These are phyloP conservation scores for Hypothenemus hampei DNA, from an alignment of 1,140 invertebrate species.

Conservation along the genomic window DNA sequence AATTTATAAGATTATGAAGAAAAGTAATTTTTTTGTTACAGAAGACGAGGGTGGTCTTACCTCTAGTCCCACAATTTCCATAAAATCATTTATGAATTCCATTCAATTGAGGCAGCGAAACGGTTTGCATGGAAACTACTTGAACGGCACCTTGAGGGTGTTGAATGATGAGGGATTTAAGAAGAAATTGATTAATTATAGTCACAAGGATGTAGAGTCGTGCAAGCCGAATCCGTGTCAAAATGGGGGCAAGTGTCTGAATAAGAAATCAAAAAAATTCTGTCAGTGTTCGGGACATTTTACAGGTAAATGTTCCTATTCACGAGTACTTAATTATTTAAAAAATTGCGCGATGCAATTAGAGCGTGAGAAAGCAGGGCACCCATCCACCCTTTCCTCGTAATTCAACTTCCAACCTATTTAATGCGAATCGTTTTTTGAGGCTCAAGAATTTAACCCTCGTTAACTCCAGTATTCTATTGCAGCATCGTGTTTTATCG, in stretches of 20 bases:
- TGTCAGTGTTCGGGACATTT: constrained; percentile 63
- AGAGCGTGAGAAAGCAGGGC: too few species aligned
- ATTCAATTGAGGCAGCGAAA: constrained; percentile 52
- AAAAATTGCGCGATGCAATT: too few species aligned
- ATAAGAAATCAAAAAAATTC: constrained; percentile 47
- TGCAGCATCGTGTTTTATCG: too few species aligned
- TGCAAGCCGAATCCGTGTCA: constrained; percentile 67
- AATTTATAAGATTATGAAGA: neutral
- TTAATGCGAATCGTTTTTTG: too few species aligned
- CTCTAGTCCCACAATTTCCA: constrained; percentile 49
- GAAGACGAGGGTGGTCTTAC: constrained; percentile 37
- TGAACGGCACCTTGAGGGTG: constrained; percentile 51
- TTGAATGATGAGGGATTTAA: constrained; percentile 54
- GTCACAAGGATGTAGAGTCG: constrained; percentile 54
- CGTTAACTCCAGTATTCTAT: too few species aligned
- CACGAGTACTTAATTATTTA: too few species aligned
- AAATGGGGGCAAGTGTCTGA: constrained; percentile 59
- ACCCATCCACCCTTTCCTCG: too few species aligned
- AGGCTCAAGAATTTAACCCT: too few species aligned
- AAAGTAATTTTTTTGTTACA: neutral
- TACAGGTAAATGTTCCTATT: constrained; percentile 54
- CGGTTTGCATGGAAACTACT: constrained; percentile 44
- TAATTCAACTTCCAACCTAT: too few species aligned
- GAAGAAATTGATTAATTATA: constrained; percentile 53
- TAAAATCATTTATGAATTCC: constrained; percentile 59